These are phyloP conservation scores for Acrobasis suavella DNA, from an alignment of 2,888 invertebrate species.

Conservation along the genomic window DNA sequence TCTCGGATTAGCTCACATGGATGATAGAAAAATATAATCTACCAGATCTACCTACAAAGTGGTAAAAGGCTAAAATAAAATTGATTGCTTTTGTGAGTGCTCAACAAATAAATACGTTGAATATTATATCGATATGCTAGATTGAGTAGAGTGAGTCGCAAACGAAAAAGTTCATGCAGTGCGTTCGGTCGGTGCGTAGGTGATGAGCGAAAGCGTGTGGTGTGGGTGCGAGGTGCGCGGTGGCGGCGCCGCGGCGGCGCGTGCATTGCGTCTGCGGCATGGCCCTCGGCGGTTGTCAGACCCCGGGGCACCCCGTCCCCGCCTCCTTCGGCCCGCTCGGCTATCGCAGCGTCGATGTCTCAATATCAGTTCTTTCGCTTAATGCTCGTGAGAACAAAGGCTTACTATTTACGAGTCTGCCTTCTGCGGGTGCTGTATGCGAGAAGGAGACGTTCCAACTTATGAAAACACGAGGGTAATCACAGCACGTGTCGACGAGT, in stretches of 20 bases:
- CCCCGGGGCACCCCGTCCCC: constrained; percentile 69
- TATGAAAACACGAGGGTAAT: constrained; percentile 74
- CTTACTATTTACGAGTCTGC: constrained; percentile 83
- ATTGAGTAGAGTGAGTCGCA: constrained; percentile 5
- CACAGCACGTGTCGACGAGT: constrained; percentile 75
- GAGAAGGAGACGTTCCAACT: constrained; percentile 89
- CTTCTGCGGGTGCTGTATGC: constrained; percentile 92
- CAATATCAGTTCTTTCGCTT: constrained; percentile 76
- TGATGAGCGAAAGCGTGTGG: constrained; percentile 45
- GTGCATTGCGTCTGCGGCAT: constrained; percentile 56
- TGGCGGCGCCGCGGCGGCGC: constrained; percentile 57
- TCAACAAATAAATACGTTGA: constrained; percentile 6
- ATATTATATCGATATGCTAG: neutral
- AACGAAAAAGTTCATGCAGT: constrained; percentile 41
- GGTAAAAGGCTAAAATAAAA: constrained; percentile 37
- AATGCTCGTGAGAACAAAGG: constrained; percentile 83
- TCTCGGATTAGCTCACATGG: constrained; percentile 51
- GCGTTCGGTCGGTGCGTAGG: constrained; percentile 35
- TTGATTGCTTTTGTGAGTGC: constrained; percentile 11
- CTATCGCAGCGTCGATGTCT: constrained; percentile 74
- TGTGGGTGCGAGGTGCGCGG: constrained; percentile 61
- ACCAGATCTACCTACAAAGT: constrained; percentile 47
- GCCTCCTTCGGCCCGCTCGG: constrained; percentile 77
- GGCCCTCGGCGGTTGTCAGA: constrained; percentile 62
- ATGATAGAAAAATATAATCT: constrained; percentile 73